A percentile compares a stretch with the other conserved stretches of the same genome.
phyloP scores from a whole-genome alignment of 2,888 invertebrate species.

The Julus scandinavius region DNA sequence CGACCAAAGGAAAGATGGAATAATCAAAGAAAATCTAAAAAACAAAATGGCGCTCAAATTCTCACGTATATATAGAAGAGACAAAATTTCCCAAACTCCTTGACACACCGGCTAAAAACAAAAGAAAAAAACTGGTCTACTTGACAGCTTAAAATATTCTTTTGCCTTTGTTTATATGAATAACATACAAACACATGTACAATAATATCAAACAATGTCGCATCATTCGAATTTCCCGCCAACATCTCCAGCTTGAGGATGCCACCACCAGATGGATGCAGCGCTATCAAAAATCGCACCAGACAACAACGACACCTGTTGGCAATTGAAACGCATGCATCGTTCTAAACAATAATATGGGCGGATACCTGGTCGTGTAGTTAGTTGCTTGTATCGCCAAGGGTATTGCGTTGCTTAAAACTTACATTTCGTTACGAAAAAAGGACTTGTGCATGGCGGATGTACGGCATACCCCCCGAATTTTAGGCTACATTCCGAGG shows the following conservation, averaged over 20 bases:
- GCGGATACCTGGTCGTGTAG: slow-evolving; percentile 9
- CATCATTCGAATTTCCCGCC: not conserved
- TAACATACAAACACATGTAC: not conserved
- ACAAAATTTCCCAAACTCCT: too few species aligned
- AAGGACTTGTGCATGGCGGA: slow-evolving; percentile 45
- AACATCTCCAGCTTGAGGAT: not conserved
- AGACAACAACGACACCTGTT: slow-evolving; percentile 14
- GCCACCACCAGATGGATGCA: not conserved
- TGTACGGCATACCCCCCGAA: slow-evolving; percentile 29
- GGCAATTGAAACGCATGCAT: slow-evolving; percentile 24
- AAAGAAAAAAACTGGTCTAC: too few species aligned
- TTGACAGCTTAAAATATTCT: too few species aligned
- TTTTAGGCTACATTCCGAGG: slow-evolving; percentile 45
- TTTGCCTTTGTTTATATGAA: too few species aligned
- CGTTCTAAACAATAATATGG: slow-evolving; percentile 20
- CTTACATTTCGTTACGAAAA: not conserved
- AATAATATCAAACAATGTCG: not conserved
- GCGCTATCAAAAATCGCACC: not conserved
- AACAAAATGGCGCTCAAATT: too few species aligned
- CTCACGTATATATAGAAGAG: too few species aligned
- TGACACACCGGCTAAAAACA: too few species aligned
- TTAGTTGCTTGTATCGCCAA: slow-evolving; percentile 33
- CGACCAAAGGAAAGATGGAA: too few species aligned
- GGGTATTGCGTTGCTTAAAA: slow-evolving; percentile 7
- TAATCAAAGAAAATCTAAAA: too few species aligned